Evolutionary conservation across 2,888 invertebrate genomes (phyloP), one percentile per base, ranked within the genome.

Genomic region (Hemithea aestivaria): DNA sequence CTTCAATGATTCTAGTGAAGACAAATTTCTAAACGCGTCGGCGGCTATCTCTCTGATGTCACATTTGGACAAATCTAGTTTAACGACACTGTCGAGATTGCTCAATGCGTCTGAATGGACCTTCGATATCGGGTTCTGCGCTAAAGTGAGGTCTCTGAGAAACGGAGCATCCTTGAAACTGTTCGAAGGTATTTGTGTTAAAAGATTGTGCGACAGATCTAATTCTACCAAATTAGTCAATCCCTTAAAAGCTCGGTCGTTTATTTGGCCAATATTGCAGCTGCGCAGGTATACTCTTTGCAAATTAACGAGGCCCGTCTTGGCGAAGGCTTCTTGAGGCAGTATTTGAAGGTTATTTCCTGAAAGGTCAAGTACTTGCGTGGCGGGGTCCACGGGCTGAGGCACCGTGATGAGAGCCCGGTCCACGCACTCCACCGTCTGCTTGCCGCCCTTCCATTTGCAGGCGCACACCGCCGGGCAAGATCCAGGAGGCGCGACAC

Each of bases 391-490:
- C 53, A 96, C 93, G 63, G 92, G 92, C 61, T 94, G 93, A 28
- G 97, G 97, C 53, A 97, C 93, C 37, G 93, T 92, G 63, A 94
- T 94, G 52, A 97, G 89, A 42, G 91, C 91, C 42, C 93, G 92
- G 75, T 95, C 93, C 67, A 92, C 91, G 80, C 97, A 97, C 83
- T 96, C 96, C 45, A 96, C 96, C 32, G 96, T 95, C 74, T 95
- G 94, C 78, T 97, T 97, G 56, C 96, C 96, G 62, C 94, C 93
- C 82, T 96, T 96, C 97, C 97, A 97, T 81, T 96, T 96, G 85
- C 97, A 97, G 62, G 91, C 90, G 82, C 97, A 97, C 57, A 92
- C 91, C 26, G 89, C 89, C 41, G 94, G 94, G 62, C 94, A 94
- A 53, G 89, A 89, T 53, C 90, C 90, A 47, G 89, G 85, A 53